Evolutionary conservation across 2,888 invertebrate species (phyloP), one percentile per base, ranked within the genome.

Genomic region (Pterostichus niger): DNA sequence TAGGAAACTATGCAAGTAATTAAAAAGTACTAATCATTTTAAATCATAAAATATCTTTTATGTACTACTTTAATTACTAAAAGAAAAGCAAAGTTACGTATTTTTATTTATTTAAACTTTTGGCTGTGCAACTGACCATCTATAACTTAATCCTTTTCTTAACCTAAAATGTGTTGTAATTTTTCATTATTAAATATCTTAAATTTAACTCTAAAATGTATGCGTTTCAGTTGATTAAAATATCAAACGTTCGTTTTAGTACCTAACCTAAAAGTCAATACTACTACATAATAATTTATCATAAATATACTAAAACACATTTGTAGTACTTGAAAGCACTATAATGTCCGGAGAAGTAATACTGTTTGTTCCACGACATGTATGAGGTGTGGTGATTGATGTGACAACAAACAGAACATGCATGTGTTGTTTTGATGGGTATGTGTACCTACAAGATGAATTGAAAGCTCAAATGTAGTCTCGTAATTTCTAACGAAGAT

Each of bases 371-470:
- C 15, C 68, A 15, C 44, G 15, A 17, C 76, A 35, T 40, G 9
- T 3, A 35, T 46, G 35, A 76, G 76, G 49, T 76, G 76, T 56
- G 76, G 52, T 76, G 76, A 76, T 76, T 76, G 76, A 76, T 76
- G 76, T 52, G 35, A 35, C 54, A 35, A n/a, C 56, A 76, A 76
- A 76, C 76, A 76, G 7, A 11, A 46, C 52, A 73, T 44, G 40
- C 31, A 49, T 73, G 46, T 54, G 13, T 71, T 35, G 52, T 71
- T 71, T 40, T 40, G 68, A 54, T 52, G 52, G 15, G 75, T 75
- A n/a, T 54, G 52, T 56, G 35, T 76, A 46, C 15, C 54, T 54
- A 76, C 35, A 52, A 54, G 56, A 56, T 76, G 54, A 76, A 76
- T 76, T 76, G 17, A 35, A 75, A 52, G 49, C 33, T 52, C 75